Evolutionary conservation across 1,140 invertebrate genomes (phyloP), one percentile per base, ranked within the genome.

Genomic region (Oreohelix idahoensis): DNA sequence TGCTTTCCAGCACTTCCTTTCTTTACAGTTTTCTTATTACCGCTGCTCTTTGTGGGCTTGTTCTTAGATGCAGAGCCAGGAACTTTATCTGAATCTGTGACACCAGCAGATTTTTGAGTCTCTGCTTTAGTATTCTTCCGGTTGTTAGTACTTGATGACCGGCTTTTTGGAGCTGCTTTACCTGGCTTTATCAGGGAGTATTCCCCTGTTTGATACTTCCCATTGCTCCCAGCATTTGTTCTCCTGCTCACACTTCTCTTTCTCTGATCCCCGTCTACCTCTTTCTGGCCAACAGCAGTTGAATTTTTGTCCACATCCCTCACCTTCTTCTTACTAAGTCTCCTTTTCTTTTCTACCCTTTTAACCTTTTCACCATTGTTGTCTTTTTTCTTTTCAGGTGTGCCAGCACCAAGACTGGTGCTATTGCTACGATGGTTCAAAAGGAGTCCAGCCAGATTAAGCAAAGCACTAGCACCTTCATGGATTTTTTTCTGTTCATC

Each of bases 381-480:
- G 23, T 36, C 69, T 32, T 39, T 75, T 38, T 63, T 39, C 20
- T 66, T 49, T 53, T 5, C 23, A 32, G 29, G 42, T 32, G 42
- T 23, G 20, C 26, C 26, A 35, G 70, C 15, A 35, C 20, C 26
- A 4, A 35, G 29, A 49, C 70, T 63, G 51, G 15, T 63, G 35
- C 35, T 53, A 20, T n/a, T 63, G 51, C 71, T 53, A 35, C 35
- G n/a, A 39, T 82, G 39, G 39, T 58, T 75, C 10, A 74, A 23
- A 1, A 74, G 81, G 70, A 95, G 94, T 13, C 95, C 95, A 0
- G 95, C 95, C 36, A 96, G 91, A 91, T 96, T 96, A 23, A 97
- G 91, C 66, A 97, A 91, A 0, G 96, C 96, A 87, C 96, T 96
- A 0, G 95, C 95, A 82, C 96, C 96, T 91, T 96, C 96, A 29